Evolutionary conservation across 92 coral and sea anemone species (phyloP).

Genomic region (Nematostella vectensis): DNA sequence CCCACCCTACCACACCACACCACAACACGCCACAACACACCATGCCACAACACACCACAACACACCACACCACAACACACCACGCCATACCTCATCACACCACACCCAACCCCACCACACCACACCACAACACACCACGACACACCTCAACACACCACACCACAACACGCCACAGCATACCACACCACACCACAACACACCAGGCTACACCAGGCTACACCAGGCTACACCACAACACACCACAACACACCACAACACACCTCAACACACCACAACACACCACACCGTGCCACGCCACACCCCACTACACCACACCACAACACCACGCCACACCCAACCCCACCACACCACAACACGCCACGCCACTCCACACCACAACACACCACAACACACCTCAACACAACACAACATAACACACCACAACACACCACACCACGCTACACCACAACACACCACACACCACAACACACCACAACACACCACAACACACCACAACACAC

Average conservation of each 20-base stretch:
- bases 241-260: conserved; percentile 10
- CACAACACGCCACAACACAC: conserved; percentile 10
- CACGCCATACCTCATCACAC: neutral
- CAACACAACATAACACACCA: conserved; percentile 12
- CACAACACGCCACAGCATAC: too few species aligned
- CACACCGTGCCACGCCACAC: conserved; percentile 6
- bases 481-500: conserved; percentile 11
- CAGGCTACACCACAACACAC: neutral
- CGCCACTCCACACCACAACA: conserved; percentile 5
- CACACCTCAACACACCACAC: conserved; percentile 2
- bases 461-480: conserved; percentile 14
- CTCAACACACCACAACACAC: conserved; percentile 3
- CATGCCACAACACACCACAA: conserved; percentile 5
- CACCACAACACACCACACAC: conserved; percentile 12
- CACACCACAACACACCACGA: conserved; percentile 2
- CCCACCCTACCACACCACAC: conserved; percentile 14
- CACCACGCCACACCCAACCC: too few species aligned
- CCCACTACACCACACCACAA: conserved; percentile 1
- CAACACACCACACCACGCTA: conserved; percentile 8
- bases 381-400: too few species aligned
- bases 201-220: too few species aligned
- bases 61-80: conserved; percentile 16
- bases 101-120: conserved; percentile 5
- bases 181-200: neutral
- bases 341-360: neutral